Evolutionary conservation across 2,113 vertebrate species (phyloP).

Genomic region (Melanocharis versteri): DNA sequence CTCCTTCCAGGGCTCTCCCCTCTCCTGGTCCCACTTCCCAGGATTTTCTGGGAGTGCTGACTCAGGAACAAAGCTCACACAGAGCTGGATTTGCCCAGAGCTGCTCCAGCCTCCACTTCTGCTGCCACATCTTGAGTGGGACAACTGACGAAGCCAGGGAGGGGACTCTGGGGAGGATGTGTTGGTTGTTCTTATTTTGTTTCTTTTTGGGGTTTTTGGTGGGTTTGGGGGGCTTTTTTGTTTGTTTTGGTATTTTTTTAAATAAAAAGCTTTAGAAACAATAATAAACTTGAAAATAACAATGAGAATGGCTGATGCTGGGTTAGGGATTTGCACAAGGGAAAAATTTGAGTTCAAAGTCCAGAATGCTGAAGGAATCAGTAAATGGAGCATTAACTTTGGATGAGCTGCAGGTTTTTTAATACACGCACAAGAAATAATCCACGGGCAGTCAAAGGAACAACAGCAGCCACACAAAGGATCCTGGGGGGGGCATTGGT

Average conservation of each 20-base stretch:
- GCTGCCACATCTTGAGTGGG: background rate
- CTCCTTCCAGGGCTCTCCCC: background rate
- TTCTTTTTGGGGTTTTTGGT: background rate
- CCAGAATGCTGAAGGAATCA: background rate
- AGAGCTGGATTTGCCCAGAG: background rate
- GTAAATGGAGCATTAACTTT: background rate
- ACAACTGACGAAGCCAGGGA: background rate
- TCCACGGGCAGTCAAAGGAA: background rate
- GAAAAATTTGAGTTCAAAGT: background rate
- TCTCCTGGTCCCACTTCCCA: background rate
- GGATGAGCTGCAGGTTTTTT: background rate
- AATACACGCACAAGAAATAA: background rate
- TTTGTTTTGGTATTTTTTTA: background rate
- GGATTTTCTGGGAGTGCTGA: background rate
- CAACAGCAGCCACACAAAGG: background rate
- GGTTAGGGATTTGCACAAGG: background rate
- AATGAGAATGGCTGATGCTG: background rate
- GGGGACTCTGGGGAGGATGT: background rate
- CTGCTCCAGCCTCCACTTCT: background rate
- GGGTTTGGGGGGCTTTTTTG: rapidly evolving
- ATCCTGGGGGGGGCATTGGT: background rate
- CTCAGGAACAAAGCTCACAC: background rate
- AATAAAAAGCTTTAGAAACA: background rate
- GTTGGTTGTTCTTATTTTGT: background rate
- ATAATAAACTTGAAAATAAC: background rate